These are phyloP conservation scores for Ageneiosus marmoratus DNA, from an alignment of 2,113 vertebrate genomes.

Conservation along the genomic window DNA sequence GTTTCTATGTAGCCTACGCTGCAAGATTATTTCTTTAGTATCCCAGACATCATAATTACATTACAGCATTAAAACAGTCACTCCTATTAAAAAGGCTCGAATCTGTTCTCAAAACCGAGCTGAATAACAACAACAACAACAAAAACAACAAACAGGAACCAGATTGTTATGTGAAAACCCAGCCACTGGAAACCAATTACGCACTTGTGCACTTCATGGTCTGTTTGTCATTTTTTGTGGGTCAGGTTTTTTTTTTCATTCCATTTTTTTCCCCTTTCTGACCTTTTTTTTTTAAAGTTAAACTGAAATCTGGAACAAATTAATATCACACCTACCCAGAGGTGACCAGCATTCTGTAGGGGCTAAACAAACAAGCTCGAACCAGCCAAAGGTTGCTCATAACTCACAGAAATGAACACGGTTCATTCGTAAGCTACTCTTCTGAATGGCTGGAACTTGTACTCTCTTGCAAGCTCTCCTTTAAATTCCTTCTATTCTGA, in stretches of 20 bases:
- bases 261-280: too few relatives aligned
- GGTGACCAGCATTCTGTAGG: too few relatives aligned
- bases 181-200: too few relatives aligned
- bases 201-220: too few relatives aligned
- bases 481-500: background rate
- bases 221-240: too few relatives aligned
- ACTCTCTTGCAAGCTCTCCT: background rate
- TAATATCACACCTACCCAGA: too few relatives aligned
- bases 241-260: too few relatives aligned
- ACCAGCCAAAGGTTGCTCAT: background rate
- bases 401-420: background rate
- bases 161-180: too few relatives aligned
- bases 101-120: background rate
- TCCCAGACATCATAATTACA: background rate
- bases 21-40: background rate
- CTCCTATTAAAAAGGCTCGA: background rate
- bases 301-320: too few relatives aligned
- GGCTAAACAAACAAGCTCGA: background rate
- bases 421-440: background rate
- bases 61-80: background rate
- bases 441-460: too few relatives aligned
- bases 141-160: too few relatives aligned
- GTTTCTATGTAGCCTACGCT: background rate
- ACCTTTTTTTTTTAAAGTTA: too few relatives aligned
- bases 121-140: background rate